Evolutionary conservation across 2,113 vertebrate genomes (phyloP).

Genomic region (Morone chrysops): DNA sequence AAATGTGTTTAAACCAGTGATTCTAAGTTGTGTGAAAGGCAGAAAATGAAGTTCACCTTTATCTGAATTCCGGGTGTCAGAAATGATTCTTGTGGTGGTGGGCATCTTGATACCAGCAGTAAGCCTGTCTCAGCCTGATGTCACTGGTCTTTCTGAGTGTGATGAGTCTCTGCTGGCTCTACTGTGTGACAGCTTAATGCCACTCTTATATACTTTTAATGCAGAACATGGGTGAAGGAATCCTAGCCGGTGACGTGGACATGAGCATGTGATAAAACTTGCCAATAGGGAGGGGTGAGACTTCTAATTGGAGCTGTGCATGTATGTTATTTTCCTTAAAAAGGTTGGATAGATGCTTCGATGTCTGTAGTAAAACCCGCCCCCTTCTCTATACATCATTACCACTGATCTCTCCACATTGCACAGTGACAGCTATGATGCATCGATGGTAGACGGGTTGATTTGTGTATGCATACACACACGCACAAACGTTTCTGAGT

Average conservation of each 20-base stretch:
- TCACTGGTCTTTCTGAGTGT: neutral
- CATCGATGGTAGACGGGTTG: conserved; percentile 19
- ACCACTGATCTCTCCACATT: conserved; percentile 35
- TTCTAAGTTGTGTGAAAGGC: neutral
- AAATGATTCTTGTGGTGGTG: conserved; percentile 57
- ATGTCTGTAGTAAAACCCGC: conserved; percentile 21
- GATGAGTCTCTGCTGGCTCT: conserved; percentile 13
- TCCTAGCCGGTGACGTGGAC: conserved; percentile 27
- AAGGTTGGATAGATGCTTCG: conserved; percentile 53
- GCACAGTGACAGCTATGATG: conserved; percentile 46
- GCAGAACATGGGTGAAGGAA: conserved; percentile 28
- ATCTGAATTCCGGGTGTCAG: conserved; percentile 52
- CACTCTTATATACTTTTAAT: conserved; percentile 67
- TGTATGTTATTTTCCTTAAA: conserved; percentile 67
- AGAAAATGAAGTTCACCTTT: conserved; percentile 61
- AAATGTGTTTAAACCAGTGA: neutral
- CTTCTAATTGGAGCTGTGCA: conserved; percentile 59
- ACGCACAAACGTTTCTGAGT: neutral
- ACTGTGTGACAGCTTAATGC: conserved; percentile 29
- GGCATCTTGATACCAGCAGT: conserved; percentile 59
- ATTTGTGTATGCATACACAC: conserved; percentile 7
- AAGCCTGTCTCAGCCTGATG: conserved; percentile 24
- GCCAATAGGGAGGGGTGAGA: conserved; percentile 31
- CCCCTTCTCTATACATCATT: conserved; percentile 12
- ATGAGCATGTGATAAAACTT: conserved; percentile 16